Percentiles rank a stretch among this genome's conserved stretches.
phyloP scores from a whole-genome alignment of 2,113 vertebrate species.

The Petrocephalus microphthalmus region DNA sequence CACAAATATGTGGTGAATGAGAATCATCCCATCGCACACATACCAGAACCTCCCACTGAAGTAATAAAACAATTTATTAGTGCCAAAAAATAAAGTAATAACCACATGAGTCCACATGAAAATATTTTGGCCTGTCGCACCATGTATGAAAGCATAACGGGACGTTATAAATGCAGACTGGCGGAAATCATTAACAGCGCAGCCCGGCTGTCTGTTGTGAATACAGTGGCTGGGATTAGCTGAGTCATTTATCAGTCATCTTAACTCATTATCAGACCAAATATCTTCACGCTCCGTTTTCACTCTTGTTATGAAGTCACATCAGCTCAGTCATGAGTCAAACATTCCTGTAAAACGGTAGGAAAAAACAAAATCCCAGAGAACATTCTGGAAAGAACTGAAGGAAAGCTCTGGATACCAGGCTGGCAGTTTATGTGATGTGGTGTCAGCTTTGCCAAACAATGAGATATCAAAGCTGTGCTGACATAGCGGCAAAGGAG shows the following conservation, averaged over 20 bases:
- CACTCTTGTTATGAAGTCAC: constrained; percentile 31
- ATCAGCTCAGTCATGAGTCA: neutral
- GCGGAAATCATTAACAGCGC: constrained; percentile 4
- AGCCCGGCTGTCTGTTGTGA: constrained; percentile 2
- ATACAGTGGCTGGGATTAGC: constrained; percentile 12
- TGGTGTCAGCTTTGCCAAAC: too few relatives aligned
- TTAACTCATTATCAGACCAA: constrained; percentile 48
- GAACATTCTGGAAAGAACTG: neutral
- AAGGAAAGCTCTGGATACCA: neutral
- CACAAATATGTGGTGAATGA: neutral
- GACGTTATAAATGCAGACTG: neutral
- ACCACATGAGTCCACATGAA: neutral
- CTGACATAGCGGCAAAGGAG: neutral
- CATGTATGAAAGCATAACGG: neutral
- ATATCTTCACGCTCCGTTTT: constrained; percentile 46
- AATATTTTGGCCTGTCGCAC: neutral
- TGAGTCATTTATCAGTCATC: constrained; percentile 35
- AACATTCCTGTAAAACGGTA: neutral
- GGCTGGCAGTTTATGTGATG: too few relatives aligned
- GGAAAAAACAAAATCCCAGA: neutral
- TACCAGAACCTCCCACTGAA: neutral
- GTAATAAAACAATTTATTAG: neutral
- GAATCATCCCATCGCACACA: neutral
- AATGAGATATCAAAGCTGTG: neutral
- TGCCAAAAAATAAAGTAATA: constrained; percentile 1